Percentiles rank a stretch among this genome's conserved stretches.
These are phyloP conservation scores for Rallus limicola DNA, from an alignment of 2,113 vertebrate genomes.

Conservation along the genomic window DNA sequence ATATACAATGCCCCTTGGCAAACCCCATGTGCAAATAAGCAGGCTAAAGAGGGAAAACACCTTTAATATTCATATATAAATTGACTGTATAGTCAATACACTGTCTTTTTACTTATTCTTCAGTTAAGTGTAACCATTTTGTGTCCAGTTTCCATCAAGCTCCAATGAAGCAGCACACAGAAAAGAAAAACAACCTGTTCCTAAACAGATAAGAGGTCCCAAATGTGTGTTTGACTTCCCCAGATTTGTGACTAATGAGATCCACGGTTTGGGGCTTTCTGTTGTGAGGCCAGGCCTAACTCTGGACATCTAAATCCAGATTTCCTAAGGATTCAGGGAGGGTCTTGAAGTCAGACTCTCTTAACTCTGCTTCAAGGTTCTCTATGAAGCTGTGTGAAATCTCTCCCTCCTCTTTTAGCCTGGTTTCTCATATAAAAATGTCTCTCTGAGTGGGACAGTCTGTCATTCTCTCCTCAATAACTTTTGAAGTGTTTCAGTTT, in stretches of 20 bases:
- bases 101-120: neutral
- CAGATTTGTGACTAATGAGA: neutral
- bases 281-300: accelerated
- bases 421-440: neutral
- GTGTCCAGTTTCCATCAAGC: neutral
- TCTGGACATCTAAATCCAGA: neutral
- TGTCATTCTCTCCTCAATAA: neutral
- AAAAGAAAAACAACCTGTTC: neutral
- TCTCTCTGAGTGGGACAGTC: neutral
- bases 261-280: neutral
- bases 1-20: neutral
- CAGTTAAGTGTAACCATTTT: neutral
- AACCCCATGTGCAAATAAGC: neutral
- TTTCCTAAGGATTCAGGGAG: neutral
- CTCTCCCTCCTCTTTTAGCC: neutral
- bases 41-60: neutral
- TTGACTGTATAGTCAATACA: neutral
- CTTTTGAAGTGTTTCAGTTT: neutral
- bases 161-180: neutral
- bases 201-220: neutral
- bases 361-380: neutral
- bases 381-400: neutral
- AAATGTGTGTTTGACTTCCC: neutral
- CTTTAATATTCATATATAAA: neutral
- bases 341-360: neutral